Evolutionary conservation across 2,888 invertebrate species (phyloP).

Genomic region (Lycophotia porphyrea): DNA sequence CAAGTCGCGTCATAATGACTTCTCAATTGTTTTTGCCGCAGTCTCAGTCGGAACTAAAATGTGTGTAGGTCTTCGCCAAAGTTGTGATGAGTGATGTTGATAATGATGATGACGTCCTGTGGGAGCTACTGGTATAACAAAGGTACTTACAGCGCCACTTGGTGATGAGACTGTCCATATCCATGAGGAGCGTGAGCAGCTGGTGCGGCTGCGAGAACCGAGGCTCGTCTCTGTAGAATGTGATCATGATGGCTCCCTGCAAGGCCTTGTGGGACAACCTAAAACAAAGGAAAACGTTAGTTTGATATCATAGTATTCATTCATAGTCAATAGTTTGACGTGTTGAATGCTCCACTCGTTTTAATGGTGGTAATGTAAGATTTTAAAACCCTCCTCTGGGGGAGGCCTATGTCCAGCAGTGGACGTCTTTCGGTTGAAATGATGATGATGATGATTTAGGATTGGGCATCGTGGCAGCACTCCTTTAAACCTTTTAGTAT

Average conservation of each 20-base stretch:
- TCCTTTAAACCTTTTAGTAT: neutral
- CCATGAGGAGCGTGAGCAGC: slow-evolving; percentile 97
- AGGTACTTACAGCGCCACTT: slow-evolving; percentile 98
- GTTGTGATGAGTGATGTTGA: neutral
- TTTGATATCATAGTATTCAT: neutral
- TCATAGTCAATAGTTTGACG: neutral
- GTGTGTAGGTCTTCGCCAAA: neutral
- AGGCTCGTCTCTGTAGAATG: slow-evolving; percentile 98
- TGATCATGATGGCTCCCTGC: slow-evolving; percentile 99
- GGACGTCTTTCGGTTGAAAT: too few species aligned
- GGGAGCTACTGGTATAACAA: neutral
- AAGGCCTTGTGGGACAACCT: slow-evolving; percentile 97
- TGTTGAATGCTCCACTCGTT: neutral
- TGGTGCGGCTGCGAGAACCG: slow-evolving; percentile 99
- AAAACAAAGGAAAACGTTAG: neutral
- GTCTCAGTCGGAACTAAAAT: neutral
- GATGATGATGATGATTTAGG: too few species aligned
- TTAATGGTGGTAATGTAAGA: neutral
- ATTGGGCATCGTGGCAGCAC: neutral
- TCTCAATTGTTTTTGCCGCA: neutral
- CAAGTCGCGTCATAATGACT: neutral
- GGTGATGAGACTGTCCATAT: slow-evolving; percentile 99
- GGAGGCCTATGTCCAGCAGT: too few species aligned
- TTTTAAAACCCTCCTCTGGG: too few species aligned
- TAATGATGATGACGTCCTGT: neutral